Conservation (phyloP, 2,797 vertebrate genomes). For the Ctenopoma multispine region DNA sequence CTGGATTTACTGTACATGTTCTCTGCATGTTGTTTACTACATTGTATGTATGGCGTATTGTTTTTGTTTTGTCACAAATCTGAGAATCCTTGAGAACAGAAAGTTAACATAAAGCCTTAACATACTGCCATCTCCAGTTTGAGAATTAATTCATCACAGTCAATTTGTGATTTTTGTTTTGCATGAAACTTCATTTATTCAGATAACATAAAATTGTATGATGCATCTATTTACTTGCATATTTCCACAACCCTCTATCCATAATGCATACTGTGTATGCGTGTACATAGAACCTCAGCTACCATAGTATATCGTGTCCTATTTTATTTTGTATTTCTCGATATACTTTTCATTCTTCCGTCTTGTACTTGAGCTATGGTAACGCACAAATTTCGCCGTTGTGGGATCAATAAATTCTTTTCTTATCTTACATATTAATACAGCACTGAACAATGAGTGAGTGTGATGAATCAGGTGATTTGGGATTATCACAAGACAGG, state of each 20-base stretch:
- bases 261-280: too few relatives aligned
- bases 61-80: conserved; percentile 7
- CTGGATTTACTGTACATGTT: conserved; percentile 1
- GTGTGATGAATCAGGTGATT: neutral
- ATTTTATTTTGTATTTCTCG: too few relatives aligned
- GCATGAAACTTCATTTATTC: neutral
- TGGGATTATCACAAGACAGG: neutral
- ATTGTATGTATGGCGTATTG: conserved; percentile 13
- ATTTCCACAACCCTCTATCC: too few relatives aligned
- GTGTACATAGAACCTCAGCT: too few relatives aligned
- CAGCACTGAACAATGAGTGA: neutral
- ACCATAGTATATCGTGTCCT: too few relatives aligned
- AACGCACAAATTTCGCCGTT: too few relatives aligned
- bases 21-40: conserved; percentile 23
- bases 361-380: too few relatives aligned
- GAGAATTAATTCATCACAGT: neutral
- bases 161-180: neutral
- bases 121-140: neutral
- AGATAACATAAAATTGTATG: neutral
- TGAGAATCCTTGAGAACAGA: neutral
- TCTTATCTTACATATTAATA: too few relatives aligned
- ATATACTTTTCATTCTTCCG: too few relatives aligned
- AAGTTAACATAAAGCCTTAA: neutral
- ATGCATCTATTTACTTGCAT: too few relatives aligned
- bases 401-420: too few relatives aligned